Base-by-base conservation (phyloP, 2,113 vertebrate species). In the Hippoglossus stenolepis region DNA sequence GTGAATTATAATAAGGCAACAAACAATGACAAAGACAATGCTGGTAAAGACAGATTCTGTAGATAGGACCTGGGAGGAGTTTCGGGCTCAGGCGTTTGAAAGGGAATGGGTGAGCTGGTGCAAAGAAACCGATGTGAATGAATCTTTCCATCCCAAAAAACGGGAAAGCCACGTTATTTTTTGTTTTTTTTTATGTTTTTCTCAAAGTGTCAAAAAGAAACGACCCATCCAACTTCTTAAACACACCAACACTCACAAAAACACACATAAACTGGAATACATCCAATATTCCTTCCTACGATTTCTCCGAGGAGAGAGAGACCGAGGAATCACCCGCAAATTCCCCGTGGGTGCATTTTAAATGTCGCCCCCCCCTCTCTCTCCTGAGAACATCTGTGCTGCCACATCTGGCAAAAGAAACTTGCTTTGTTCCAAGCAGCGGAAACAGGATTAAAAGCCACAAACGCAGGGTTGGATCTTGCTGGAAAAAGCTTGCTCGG, bases 41-140 rank as follows among this genome's bases (percentile, higher is more conserved):
- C 87, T 91, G 88, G 87, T 86, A 83, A 87, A 85, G 86, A 93
- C 90, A 89, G 88, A 94, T 90, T 89, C 83, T 91, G 87, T 73
- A 84, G 74, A 91, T 75, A 89, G 92, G 83, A 85, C 40, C 8
- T 11, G 49, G 17, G 31, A 31, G 24, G 40, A 20, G 35, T 54
- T 9, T 9, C 17, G 28, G 81, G 59, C 4, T 26, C 20, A 24
- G 38, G 21, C 23, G 45, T 53, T 61, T 28, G 40, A 67, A 31
- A 31, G 24, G 24, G 35, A 7, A 7, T 4, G 26, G 59, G 24
- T 24, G 60, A 40, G 35, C 60, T 38, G 60, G 61, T 45, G 83
- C 70, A 74, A 84, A 88, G 61, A 75, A 80, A 85, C n/a, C 1
- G 31, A 82, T 74, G 59, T 53, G 65, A 73, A 73, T 47, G 12